Evolutionary conservation across 1,140 invertebrate genomes (phyloP), one percentile per base, ranked within the genome.

Genomic region (Nasonia giraulti): DNA sequence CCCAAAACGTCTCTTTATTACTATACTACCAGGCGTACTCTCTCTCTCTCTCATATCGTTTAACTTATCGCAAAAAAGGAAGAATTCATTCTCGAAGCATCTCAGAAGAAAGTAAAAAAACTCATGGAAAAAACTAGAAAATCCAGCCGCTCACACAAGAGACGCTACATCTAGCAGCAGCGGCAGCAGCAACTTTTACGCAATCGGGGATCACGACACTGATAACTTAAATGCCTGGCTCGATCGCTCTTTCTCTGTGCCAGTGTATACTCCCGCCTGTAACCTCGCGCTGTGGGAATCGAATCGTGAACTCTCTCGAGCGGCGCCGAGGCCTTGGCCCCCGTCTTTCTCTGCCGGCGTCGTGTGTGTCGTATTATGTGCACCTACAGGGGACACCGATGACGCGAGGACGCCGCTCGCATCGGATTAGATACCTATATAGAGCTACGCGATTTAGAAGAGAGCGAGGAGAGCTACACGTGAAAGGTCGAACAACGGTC

Each of bases 311-410:
- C 80, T 85, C 80, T 69, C 73, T 11, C n/a, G 47, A 40, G 80
- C 79, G 80, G 78, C 84, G 8, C 55, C 69, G 66, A 82, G 84
- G 78, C 83, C 83, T 85, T 85, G 78, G 83, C 83, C 83, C 83
- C 71, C 73, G 78, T 17, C 68, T 40, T 75, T 40, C 31, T 75
- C 31, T 75, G 37, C 37, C 17, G 17, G 31, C 37, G 74, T 44
- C 40, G 40, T 44, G 33, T 37, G 37, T 40, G 31, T 20, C 69
- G 23, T 71, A 31, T 69, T 44, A 11, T 23, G 27, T 33, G 27
- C 20, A 33, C 10, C 7, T 71, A 71, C 69, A 11, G 69, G 31
- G 31, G 69, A 71, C 69, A 33, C 69, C 17, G 69, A 62, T n/a
- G 55, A 62, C 55, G 55, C 55, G 55, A 44, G 40, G 12, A 17